Percentiles rank a stretch among this genome's conserved stretches.
phyloP scores from a whole-genome alignment of 2,888 invertebrate species.

The Mythimna pallens region DNA sequence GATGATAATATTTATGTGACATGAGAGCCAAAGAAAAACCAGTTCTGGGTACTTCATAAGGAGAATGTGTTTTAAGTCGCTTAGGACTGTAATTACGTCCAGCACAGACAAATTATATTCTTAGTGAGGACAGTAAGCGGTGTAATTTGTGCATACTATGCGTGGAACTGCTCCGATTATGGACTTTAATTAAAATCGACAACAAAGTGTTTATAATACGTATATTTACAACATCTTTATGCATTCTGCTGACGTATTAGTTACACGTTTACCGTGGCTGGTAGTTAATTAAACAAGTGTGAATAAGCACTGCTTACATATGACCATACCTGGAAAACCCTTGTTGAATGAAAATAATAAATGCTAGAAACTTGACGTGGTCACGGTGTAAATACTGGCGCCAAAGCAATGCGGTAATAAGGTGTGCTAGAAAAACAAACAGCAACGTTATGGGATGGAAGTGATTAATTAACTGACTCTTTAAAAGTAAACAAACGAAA shows the following conservation, averaged over 20 bases:
- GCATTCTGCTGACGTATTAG: constrained; percentile 69
- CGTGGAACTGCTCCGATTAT: constrained; percentile 70
- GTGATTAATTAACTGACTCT: constrained; percentile 70
- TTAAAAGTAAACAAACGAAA: constrained; percentile 29
- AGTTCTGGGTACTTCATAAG: constrained; percentile 70
- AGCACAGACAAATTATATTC: constrained; percentile 75
- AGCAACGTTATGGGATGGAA: constrained; percentile 65
- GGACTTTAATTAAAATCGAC: constrained; percentile 76
- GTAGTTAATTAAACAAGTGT: constrained; percentile 73
- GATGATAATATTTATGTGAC: constrained; percentile 73
- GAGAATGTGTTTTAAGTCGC: constrained; percentile 73
- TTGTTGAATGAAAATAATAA: constrained; percentile 83
- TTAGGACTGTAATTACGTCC: constrained; percentile 72
- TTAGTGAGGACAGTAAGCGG: constrained; percentile 71
- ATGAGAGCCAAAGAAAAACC: constrained; percentile 70
- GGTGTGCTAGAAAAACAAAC: constrained; percentile 69
- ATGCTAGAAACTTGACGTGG: constrained; percentile 77
- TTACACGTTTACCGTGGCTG: constrained; percentile 72
- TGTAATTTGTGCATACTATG: constrained; percentile 72
- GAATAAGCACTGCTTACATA: constrained; percentile 69
- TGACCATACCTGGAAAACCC: constrained; percentile 77
- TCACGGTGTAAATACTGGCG: constrained; percentile 69
- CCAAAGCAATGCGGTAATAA: constrained; percentile 70
- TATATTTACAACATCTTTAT: constrained; percentile 66
- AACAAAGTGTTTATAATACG: constrained; percentile 69